phyloP scores from a whole-genome alignment of 2,797 vertebrate species.

The Propithecus deckenii region DNA sequence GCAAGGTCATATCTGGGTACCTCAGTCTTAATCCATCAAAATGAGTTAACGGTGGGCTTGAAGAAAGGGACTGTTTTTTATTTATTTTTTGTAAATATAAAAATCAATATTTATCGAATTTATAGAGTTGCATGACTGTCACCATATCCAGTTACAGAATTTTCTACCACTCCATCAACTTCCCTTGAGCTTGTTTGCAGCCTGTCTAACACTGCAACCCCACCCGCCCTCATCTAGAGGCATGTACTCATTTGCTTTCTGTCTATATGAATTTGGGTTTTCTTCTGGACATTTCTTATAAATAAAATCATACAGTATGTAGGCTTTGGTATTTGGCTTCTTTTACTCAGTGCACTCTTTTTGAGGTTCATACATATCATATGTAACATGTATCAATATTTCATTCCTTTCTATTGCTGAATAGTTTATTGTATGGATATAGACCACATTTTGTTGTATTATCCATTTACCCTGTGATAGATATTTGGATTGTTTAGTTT shows the following conservation, averaged over 20 bases:
- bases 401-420: slow-evolving; percentile 23
- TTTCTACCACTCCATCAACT: neutral
- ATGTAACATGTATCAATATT: neutral
- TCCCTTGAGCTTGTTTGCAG: neutral
- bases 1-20: neutral
- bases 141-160: neutral
- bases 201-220: neutral
- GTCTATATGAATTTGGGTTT: neutral
- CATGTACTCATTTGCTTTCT: neutral
- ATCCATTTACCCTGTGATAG: neutral
- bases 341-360: neutral
- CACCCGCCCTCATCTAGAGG: neutral
- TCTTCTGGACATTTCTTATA: neutral
- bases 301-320: neutral
- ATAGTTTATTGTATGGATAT: neutral
- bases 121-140: neutral
- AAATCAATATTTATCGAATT: neutral
- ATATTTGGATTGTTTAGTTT: slow-evolving; percentile 23
- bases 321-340: neutral
- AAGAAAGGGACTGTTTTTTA: neutral
- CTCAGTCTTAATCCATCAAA: neutral
- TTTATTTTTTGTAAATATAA: neutral
- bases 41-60: neutral
- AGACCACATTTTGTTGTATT: neutral
- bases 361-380: neutral